A percentile compares a stretch with the other conserved stretches of the same genome.
These are phyloP conservation scores for Chloroceryle aenea DNA, from an alignment of 2,113 vertebrate species.

Conservation along the genomic window DNA sequence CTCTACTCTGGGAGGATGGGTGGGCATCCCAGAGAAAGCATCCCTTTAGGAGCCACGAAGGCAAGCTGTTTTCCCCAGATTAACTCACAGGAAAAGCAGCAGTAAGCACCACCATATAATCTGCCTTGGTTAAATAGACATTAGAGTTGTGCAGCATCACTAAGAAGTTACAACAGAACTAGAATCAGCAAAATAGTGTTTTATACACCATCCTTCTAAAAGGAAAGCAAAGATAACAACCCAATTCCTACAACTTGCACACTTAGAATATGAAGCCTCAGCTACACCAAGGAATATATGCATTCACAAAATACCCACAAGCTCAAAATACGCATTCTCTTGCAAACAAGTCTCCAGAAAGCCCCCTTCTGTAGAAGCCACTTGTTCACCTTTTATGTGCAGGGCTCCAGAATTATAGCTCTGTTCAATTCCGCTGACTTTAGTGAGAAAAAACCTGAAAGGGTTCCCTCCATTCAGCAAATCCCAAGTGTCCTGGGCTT, in stretches of 20 bases:
- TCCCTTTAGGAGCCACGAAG: neutral
- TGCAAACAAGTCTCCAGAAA: neutral
- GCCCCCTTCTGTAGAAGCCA: neutral
- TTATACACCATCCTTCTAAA: neutral
- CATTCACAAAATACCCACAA: neutral
- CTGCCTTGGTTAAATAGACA: neutral
- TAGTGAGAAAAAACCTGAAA: conserved; percentile 93
- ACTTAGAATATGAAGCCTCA: neutral
- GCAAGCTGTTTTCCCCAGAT: neutral
- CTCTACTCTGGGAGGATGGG: neutral
- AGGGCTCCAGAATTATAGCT: conserved; percentile 89
- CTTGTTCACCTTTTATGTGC: conserved; percentile 89
- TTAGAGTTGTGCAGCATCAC: neutral
- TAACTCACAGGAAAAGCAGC: neutral
- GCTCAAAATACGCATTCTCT: neutral
- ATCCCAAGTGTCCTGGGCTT: conserved; percentile 85
- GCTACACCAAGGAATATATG: neutral
- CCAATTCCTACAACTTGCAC: neutral
- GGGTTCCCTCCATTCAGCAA: conserved; percentile 78
- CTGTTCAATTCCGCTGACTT: conserved; percentile 88
- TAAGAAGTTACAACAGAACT: neutral
- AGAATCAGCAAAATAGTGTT: neutral
- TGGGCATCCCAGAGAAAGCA: neutral
- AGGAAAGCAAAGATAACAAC: neutral
- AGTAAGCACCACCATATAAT: neutral